Evolutionary conservation across 2,797 vertebrate species (phyloP), one percentile per base, ranked within the genome.

Genomic region (Fistularia commersonii): DNA sequence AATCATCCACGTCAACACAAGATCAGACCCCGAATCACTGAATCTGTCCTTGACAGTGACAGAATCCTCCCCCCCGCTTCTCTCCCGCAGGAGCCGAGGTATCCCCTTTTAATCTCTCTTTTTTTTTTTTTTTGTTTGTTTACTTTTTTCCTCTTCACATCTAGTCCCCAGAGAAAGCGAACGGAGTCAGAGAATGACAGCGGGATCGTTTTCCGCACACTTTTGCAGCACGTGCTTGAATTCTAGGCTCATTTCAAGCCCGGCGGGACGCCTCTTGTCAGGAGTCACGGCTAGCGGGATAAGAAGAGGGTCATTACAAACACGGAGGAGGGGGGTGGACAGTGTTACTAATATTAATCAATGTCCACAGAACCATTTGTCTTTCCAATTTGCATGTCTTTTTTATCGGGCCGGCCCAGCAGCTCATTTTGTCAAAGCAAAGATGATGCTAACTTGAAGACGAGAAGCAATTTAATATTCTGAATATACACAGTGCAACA

Each of bases 301-400:
- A 64, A 45, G 53, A 64, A 71, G 65, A 90, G 87, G 88, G 88
- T 91, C 90, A 93, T 95, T 94, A 93, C 93, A 91, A 91, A 93
- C 91, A 92, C 85, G 82, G 90, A 48, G 55, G 73, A 61, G 61
- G 67, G 61, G 55, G 45, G 1, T 41, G 58, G 60, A 91, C 90
- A 92, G 87, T 92, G 93, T 95, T 93, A 93, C 93, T 91, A 93
- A 94, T 95, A 97, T 96, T 94, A 93, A 96, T 97, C 94, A 97
- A 93, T 92, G 92, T 95, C 94, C 90, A 13, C 87, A 83, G 87
- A 85, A 82, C 88, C 73, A 94, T 94, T 93, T 92, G 92, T 93
- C 91, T 93, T 90, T 82, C 86, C 87, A 92, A 92, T 95, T 93
- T 93, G 90, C 93, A 91, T 91, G 89, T 92, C n/a, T 91, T 55